A percentile compares a stretch with the other conserved stretches of the same genome.
These are phyloP conservation scores for Caenorhabditis sp. DNA, from an alignment of 2,888 invertebrate species.

Conservation along the genomic window DNA sequence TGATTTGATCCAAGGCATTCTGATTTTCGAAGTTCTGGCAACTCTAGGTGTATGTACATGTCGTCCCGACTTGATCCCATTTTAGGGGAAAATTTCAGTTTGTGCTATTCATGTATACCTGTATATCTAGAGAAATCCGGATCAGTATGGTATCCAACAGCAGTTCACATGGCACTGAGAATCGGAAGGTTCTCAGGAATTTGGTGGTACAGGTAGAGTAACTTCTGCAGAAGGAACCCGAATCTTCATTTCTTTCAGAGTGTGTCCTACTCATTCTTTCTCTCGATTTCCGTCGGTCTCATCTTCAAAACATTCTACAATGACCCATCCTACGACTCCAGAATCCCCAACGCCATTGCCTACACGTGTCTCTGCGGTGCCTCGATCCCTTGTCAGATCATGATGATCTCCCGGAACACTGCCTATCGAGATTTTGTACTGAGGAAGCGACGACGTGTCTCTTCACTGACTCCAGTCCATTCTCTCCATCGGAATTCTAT, in stretches of 20 bases:
- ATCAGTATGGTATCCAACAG: background rate
- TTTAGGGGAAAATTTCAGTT: too few species aligned
- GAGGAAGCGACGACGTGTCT: background rate
- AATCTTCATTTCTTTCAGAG: background rate
- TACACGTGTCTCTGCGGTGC: background rate
- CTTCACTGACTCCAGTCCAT: background rate
- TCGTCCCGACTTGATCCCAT: too few species aligned
- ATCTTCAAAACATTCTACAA: background rate
- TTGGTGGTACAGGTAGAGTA: background rate
- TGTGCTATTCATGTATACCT: background rate
- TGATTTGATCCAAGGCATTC: background rate
- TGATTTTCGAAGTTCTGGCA: background rate
- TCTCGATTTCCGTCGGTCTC: background rate
- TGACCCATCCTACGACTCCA: background rate
- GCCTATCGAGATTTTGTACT: background rate
- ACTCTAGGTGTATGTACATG: background rate
- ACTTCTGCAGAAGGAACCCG: too few species aligned
- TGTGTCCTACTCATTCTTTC: background rate
- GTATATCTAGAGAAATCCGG: background rate
- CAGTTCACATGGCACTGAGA: background rate
- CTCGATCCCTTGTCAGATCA: background rate
- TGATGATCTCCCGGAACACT: constrained; percentile 5
- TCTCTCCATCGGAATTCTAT: background rate
- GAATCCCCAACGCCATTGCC: background rate
- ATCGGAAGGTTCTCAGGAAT: background rate